These are phyloP conservation scores for Trachymyrmex cornetzi DNA, from an alignment of 1,140 invertebrate genomes.

Conservation along the genomic window DNA sequence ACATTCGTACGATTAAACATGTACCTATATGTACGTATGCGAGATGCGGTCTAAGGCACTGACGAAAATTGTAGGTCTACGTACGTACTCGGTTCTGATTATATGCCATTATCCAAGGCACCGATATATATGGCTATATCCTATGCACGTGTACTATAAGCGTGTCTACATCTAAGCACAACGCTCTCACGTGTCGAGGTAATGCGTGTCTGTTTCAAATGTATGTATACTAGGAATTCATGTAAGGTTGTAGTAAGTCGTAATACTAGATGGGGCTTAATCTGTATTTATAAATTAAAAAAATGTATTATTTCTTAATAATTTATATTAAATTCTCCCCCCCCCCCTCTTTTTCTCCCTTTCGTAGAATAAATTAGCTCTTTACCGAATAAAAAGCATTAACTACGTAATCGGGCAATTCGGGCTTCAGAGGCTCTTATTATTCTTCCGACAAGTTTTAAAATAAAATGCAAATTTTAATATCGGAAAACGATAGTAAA, in stretches of 20 bases:
- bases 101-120: constrained; percentile 72
- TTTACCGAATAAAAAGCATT: neutral
- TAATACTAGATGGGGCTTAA: constrained; percentile 9
- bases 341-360: neutral
- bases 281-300: neutral
- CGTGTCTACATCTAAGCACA: constrained; percentile 18
- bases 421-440: neutral
- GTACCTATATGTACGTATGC: neutral
- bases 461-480: neutral
- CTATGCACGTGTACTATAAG: constrained; percentile 26
- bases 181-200: constrained; percentile 25
- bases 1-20: constrained; percentile 17
- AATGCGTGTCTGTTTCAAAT: constrained; percentile 16
- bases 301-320: constrained; percentile 69
- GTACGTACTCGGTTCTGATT: constrained; percentile 71
- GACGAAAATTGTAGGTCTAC: constrained; percentile 76
- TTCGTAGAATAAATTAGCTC: constrained; percentile 9
- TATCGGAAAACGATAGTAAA: too few relatives aligned
- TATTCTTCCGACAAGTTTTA: neutral
- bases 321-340: constrained; percentile 30
- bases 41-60: constrained; percentile 64
- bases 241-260: constrained; percentile 31
- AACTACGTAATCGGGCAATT: neutral
- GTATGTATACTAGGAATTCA: constrained; percentile 27
- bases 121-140: constrained; percentile 31